phyloP scores from a whole-genome alignment of 1,140 invertebrate species.

The Latrodectus geometricus region DNA sequence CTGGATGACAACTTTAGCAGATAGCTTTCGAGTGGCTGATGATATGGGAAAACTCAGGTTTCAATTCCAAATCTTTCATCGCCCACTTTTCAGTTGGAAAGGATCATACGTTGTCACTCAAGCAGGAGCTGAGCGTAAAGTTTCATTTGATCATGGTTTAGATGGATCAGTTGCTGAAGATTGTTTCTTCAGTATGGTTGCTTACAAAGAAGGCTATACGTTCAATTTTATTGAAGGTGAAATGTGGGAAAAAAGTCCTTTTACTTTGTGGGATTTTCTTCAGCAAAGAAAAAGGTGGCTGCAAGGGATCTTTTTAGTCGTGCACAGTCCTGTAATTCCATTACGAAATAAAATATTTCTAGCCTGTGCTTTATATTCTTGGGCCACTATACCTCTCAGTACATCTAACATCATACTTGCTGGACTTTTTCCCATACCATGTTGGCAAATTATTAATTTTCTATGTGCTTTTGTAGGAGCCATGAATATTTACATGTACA shows the following conservation, averaged over 20 bases:
- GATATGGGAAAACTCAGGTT: conserved; percentile 96
- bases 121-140: conserved; percentile 70
- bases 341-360: conserved; percentile 85
- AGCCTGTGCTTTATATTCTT: conserved; percentile 91
- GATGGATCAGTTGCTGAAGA: conserved; percentile 74
- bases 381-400: conserved; percentile 93
- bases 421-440: conserved; percentile 86
- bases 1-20: conserved; percentile 96
- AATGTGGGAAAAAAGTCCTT: conserved; percentile 84
- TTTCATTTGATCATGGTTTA: conserved; percentile 72
- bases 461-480: conserved; percentile 88
- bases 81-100: conserved; percentile 97
- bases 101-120: conserved; percentile 73
- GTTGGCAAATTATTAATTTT: conserved; percentile 80
- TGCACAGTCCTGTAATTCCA: conserved; percentile 89
- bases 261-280: conserved; percentile 93
- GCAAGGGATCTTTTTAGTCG: conserved; percentile 90
- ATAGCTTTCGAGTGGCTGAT: conserved; percentile 95
- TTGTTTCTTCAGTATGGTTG: conserved; percentile 73
- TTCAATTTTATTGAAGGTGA: conserved; percentile 73
- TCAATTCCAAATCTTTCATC: conserved; percentile 93
- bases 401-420: conserved; percentile 89
- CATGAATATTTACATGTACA: conserved; percentile 95
- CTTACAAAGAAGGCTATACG: conserved; percentile 68
- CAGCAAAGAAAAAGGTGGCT: conserved; percentile 97